phyloP scores from a whole-genome alignment of 2,797 vertebrate species.

The Microchirus variegatus region DNA sequence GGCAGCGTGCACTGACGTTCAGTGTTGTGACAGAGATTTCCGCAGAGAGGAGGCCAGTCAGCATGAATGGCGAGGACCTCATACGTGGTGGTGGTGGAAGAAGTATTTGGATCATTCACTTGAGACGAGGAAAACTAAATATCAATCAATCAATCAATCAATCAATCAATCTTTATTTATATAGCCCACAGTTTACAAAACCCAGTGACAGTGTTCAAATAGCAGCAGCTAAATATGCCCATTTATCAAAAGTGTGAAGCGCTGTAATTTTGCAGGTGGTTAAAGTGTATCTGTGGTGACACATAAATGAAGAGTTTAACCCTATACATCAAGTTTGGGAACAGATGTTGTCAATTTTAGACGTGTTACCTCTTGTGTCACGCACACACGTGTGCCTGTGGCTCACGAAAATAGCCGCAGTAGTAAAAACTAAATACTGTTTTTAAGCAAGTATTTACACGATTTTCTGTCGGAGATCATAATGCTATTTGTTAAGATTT shows the following conservation, averaged over 20 bases:
- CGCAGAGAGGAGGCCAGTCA: constrained; percentile 23
- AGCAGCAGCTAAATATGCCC: no score
- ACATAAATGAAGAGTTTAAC: background rate
- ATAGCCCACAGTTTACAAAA: no score
- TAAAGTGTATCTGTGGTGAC: background rate
- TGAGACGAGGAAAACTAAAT: background rate
- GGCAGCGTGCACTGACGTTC: constrained; percentile 3
- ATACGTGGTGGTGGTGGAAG: constrained; percentile 7
- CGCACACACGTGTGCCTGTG: no score
- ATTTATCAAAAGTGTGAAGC: background rate
- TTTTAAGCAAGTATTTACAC: no score
- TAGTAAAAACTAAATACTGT: no score
- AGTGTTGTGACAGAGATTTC: constrained; percentile 10
- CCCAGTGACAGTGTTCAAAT: background rate
- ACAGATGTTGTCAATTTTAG: no score
- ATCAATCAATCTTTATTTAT: no score
- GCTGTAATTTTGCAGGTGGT: background rate
- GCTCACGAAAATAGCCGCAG: no score
- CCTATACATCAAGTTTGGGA: background rate
- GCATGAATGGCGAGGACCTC: constrained; percentile 3
- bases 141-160: no score
- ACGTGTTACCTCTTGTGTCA: no score
- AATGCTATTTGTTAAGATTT: no score
- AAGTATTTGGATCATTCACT: background rate
- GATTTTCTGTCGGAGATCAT: no score